Evolutionary conservation across 92 coral and sea anemone genomes (phyloP).

Genomic region (Paramuricea clavata): DNA sequence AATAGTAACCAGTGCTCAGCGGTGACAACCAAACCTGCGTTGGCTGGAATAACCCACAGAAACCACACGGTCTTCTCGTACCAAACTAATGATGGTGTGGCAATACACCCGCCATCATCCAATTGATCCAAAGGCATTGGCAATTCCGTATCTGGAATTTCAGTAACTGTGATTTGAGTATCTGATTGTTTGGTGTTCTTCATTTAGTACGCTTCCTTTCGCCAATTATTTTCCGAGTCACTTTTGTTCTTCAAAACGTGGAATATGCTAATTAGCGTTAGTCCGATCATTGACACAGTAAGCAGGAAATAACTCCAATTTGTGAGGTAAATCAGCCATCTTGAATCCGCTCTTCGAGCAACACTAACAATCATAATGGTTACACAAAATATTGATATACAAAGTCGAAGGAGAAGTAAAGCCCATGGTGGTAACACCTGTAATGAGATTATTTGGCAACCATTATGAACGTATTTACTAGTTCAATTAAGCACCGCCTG

Average conservation of each 20-base stretch:
- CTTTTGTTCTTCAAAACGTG: not conserved
- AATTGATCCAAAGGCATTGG: not conserved
- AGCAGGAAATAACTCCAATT: constrained; percentile 38
- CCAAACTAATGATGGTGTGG: not conserved
- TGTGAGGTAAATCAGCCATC: constrained; percentile 32
- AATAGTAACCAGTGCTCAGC: constrained; percentile 7
- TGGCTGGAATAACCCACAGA: constrained; percentile 30
- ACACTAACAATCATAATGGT: not conserved
- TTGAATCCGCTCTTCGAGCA: not conserved
- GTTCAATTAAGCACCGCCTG: no score
- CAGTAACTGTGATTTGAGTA: not conserved
- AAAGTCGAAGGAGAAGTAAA: not conserved
- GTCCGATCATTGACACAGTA: not conserved
- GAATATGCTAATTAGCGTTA: constrained; percentile 7
- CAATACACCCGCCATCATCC: not conserved
- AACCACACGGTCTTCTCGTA: constrained; percentile 23
- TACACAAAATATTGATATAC: not conserved
- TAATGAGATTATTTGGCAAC: not conserved
- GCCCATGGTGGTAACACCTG: constrained; percentile 24
- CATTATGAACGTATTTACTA: no score
- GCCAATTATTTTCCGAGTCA: not conserved
- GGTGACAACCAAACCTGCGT: constrained; percentile 17
- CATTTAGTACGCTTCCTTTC: not conserved
- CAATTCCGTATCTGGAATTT: not conserved
- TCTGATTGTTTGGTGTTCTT: not conserved